Conservation (phyloP, 2,113 vertebrate species). For the Pterocles burchelli region DNA sequence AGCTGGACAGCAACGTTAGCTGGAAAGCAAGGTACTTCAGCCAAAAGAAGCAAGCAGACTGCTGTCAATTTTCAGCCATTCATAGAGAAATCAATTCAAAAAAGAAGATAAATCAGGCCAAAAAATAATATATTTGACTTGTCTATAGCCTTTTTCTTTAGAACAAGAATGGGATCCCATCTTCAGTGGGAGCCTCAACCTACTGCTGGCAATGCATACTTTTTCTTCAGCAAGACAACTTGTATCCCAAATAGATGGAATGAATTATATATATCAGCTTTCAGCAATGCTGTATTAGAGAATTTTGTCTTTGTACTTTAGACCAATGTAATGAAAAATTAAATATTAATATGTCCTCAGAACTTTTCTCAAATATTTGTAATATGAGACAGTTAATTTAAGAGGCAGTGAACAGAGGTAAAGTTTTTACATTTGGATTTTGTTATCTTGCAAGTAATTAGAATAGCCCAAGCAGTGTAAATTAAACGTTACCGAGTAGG, state of each 20-base stretch:
- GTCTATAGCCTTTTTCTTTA: background rate
- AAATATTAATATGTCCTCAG: constrained; percentile 48
- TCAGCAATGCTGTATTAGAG: background rate
- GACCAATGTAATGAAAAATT: constrained; percentile 47
- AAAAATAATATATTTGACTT: background rate
- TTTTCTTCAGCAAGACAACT: background rate
- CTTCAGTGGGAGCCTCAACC: background rate
- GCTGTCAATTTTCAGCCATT: background rate
- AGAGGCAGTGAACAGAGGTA: background rate
- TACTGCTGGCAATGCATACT: background rate
- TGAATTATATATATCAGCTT: constrained; percentile 29
- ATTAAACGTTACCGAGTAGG: background rate
- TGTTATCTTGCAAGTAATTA: background rate
- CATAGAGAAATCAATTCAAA: background rate
- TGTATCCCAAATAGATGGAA: background rate
- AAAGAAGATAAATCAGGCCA: background rate
- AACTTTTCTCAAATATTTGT: constrained; percentile 49
- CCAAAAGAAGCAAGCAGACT: background rate
- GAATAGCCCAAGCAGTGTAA: background rate
- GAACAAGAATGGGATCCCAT: background rate
- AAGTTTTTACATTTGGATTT: background rate
- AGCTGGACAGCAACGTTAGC: background rate
- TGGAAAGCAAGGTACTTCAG: background rate
- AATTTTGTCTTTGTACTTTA: constrained; percentile 26
- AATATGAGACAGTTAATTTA: constrained; percentile 25